Evolutionary conservation across 2,797 vertebrate genomes (phyloP).

Genomic region (Cyprinodon diabolis): DNA sequence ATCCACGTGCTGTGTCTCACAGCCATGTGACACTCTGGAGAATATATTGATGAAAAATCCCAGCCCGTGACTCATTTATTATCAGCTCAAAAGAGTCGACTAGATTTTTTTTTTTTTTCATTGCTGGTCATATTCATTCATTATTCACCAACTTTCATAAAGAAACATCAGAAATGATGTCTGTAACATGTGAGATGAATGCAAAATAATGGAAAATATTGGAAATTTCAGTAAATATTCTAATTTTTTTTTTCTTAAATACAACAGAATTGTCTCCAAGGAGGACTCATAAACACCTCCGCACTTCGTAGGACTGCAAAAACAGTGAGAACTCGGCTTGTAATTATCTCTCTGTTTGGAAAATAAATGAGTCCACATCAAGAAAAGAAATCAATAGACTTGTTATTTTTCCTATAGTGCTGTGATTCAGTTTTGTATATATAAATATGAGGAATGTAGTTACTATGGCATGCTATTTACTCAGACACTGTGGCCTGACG

Average conservation of each 20-base stretch:
- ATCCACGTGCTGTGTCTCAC: conserved; percentile 1
- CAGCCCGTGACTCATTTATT: not conserved
- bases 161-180: conserved; percentile 17
- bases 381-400: not conserved
- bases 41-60: not conserved
- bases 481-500: not conserved
- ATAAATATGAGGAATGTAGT: not conserved
- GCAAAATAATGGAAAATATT: conserved; percentile 25
- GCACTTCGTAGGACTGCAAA: not conserved
- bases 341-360: not conserved
- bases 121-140: conserved; percentile 34
- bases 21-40: conserved; percentile 1
- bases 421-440: not conserved
- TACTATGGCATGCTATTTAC: not conserved
- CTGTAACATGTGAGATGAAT: conserved; percentile 19
- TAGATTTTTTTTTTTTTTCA: conserved; percentile 8
- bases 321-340: not conserved
- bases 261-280: not conserved
- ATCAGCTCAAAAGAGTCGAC: not conserved
- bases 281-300: not conserved
- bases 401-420: not conserved
- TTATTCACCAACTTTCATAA: conserved; percentile 42
- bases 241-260: not conserved
- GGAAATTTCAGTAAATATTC: not conserved
- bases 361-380: not conserved